phyloP scores from a whole-genome alignment of 53 echinoderm and acorn worm species.

The Arbacia lixula region DNA sequence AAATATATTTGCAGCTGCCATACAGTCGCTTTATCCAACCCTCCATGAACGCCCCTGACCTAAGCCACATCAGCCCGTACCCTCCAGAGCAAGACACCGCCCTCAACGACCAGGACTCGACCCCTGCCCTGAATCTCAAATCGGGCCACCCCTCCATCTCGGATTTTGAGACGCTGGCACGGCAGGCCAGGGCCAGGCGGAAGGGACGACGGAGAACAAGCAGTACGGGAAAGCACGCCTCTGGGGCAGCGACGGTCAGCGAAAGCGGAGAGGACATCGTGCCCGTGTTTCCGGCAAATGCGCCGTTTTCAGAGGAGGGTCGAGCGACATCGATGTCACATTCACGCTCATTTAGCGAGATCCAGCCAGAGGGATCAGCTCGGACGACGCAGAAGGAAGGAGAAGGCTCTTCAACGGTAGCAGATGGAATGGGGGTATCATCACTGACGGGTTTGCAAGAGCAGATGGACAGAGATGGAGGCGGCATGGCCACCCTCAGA shows the following conservation, averaged over 20 bases:
- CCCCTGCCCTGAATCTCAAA: conserved; percentile 20
- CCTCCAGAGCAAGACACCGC: conserved; percentile 39
- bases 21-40: conserved; percentile 79
- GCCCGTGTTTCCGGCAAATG: neutral
- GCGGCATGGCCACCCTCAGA: neutral
- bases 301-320: neutral
- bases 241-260: conserved; percentile 46
- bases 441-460: too few relatives aligned
- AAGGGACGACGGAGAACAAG: conserved; percentile 72
- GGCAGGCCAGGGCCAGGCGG: conserved; percentile 71
- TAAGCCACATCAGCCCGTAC: conserved; percentile 63
- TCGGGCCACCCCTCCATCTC: conserved; percentile 19
- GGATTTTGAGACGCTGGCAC: conserved; percentile 65
- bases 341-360: conserved; percentile 10
- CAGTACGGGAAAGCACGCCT: conserved; percentile 65
- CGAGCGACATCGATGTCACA: neutral
- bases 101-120: conserved; percentile 2
- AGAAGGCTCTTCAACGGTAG: neutral
- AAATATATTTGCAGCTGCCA: conserved; percentile 12
- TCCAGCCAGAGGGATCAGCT: neutral
- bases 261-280: conserved; percentile 52
- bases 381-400: neutral
- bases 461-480: too few relatives aligned
- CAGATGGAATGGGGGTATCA: neutral
- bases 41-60: conserved; percentile 68